Evolutionary conservation across 2,797 vertebrate genomes (phyloP).

Genomic region (Catharus ustulatus): DNA sequence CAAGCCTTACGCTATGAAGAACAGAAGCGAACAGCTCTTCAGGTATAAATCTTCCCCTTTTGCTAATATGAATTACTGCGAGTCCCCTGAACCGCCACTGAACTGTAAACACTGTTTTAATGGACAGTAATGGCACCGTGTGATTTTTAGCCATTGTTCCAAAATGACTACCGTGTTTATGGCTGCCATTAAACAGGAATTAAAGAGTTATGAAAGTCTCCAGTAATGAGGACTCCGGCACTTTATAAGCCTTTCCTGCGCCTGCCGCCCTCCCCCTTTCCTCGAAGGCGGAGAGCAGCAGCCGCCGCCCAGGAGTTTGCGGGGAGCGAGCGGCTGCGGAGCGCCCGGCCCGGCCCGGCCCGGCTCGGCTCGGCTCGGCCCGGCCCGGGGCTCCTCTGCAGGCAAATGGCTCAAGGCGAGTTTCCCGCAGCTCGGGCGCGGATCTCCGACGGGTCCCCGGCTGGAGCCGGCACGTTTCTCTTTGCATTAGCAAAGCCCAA

Average conservation of each 20-base stretch:
- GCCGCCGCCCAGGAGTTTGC: background rate
- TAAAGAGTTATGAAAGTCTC: slow-evolving; percentile 81
- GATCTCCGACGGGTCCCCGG: slow-evolving; percentile 79
- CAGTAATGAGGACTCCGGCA: slow-evolving; percentile 71
- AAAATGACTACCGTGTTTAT: slow-evolving; percentile 80
- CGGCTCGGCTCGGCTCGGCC: too few relatives aligned
- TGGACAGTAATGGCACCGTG: slow-evolving; percentile 78
- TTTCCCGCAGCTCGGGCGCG: slow-evolving; percentile 67
- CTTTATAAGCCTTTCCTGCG: slow-evolving; percentile 53
- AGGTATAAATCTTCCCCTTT: slow-evolving; percentile 72
- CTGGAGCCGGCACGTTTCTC: slow-evolving; percentile 84
- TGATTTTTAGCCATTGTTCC: slow-evolving; percentile 83
- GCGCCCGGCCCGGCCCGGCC: background rate
- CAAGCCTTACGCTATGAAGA: slow-evolving; percentile 51
- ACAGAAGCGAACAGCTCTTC: slow-evolving; percentile 44
- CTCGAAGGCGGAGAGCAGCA: background rate
- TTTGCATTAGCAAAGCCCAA: slow-evolving; percentile 94
- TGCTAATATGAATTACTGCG: slow-evolving; percentile 69
- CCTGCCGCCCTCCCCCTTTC: background rate
- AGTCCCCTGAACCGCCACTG: slow-evolving; percentile 74
- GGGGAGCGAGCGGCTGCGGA: background rate
- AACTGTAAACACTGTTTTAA: slow-evolving; percentile 83
- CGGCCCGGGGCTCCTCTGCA: background rate
- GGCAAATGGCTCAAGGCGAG: slow-evolving; percentile 62
- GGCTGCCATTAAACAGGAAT: slow-evolving; percentile 78